Evolutionary conservation across 2,113 vertebrate genomes (phyloP).

Genomic region (Psammodynastes pulverulentus): DNA sequence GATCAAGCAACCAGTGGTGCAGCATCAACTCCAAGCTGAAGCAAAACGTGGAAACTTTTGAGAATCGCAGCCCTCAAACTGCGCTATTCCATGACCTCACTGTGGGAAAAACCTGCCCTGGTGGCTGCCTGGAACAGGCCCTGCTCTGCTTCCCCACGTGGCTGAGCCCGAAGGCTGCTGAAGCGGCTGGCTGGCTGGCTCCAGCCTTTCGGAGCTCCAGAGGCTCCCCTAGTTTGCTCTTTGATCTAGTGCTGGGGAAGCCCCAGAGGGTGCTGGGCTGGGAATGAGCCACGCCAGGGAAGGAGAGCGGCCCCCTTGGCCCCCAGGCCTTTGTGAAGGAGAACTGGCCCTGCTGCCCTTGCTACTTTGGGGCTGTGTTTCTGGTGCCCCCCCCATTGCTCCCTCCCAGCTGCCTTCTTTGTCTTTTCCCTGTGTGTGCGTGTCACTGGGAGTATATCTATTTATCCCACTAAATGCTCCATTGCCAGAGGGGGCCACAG

Average conservation of each 20-base stretch:
- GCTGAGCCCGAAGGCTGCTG: too few relatives aligned
- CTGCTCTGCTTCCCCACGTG: neutral
- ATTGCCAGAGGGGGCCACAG: conserved; percentile 24
- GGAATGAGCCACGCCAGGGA: neutral
- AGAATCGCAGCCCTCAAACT: neutral
- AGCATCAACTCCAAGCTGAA: neutral
- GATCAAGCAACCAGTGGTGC: neutral
- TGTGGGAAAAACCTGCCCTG: neutral
- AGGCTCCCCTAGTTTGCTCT: neutral
- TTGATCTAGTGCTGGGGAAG: neutral
- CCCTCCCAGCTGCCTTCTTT: neutral
- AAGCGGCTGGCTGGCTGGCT: neutral
- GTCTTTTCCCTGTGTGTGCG: neutral
- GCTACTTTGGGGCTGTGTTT: neutral
- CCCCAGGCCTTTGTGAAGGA: neutral
- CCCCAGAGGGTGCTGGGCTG: neutral
- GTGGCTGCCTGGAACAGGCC: neutral
- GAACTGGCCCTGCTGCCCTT: neutral
- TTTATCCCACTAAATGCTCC: conserved; percentile 7
- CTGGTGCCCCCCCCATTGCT: neutral
- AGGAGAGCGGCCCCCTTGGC: accelerated
- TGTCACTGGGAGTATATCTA: neutral
- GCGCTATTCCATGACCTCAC: neutral
- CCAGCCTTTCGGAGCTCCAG: neutral
- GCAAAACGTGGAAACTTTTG: neutral